Base-by-base conservation (phyloP, 2,113 vertebrate species). In the Stigmatopora nigra region DNA sequence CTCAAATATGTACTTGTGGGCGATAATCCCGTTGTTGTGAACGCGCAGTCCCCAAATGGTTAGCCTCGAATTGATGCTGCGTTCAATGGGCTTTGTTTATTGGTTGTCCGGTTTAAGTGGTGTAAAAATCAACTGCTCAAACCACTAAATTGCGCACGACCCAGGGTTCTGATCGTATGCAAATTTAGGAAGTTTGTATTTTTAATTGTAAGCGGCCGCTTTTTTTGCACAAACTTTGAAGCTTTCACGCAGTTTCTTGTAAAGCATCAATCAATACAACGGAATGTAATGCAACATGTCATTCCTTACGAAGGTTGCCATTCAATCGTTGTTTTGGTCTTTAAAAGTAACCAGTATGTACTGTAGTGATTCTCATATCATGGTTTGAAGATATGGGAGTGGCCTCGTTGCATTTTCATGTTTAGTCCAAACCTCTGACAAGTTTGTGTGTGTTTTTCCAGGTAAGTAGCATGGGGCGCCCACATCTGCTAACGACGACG, bases 391-490 rank as follows among this genome's bases (percentile, higher is more conserved):
- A 10, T 41, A 10, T 41, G 4, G 7, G 38, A 41, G 38, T 31
- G 25, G 25, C 25, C 25, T 31, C 25, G 38, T 41, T 41, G 2
- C 38, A 41, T 41, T 31, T 31, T 41, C 38, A 41, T 41, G 38
- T 41, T 41, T 41, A 41, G 38, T 41, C 38, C 38, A 41, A 41
- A 41, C 38, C 38, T 41, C 38, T 41, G 19, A 25, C 10, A 38
- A 17, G 31, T 19, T 41, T 36, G 38, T 13, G 4, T 64, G 16
- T 52, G 22, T 20, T 63, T 64, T 38, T 38, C 5, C 17, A 88
- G 83, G 75, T 53, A 66, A 56, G 51, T 66, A 86, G 58, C n/a
- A 91, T 92, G 91, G 79, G 72, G 51, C 65, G 52, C 63, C 0
- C 63, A 63, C 81, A 56, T 72, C 82, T 79, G 45, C 75, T 84